Evolutionary conservation across 1,140 invertebrate genomes (phyloP), one percentile per base, ranked within the genome.

Genomic region (Doryteuthis pealeii): DNA sequence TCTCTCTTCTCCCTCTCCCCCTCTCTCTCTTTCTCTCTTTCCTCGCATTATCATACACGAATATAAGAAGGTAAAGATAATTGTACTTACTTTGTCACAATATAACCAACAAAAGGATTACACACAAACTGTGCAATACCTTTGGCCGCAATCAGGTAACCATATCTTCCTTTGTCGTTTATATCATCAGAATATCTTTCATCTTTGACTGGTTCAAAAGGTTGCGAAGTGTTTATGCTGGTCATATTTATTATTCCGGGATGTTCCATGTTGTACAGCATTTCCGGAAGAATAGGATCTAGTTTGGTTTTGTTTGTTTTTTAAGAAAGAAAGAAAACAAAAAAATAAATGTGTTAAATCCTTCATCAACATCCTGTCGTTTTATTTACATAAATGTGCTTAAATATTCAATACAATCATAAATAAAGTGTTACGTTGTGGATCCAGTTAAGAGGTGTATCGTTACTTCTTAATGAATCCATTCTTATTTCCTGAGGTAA

Each of bases 91-190:
- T 40, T 45, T 49, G 70, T 49, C 1, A 54, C 49, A 40, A 71
- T 30, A 26, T 49, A 40, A 30, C 70, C 70, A 30, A 71, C 28
- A 40, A 71, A 54, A n/a, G 70, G 70, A 31, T 71, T 71, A 30
- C 70, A 71, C 22, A 71, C 70, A 49, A 71, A 71, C 70, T 71
- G 70, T 15, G 70, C 70, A 26, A 40, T 40, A n/a, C 70, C 70
- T 49, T 71, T 71, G 26, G 70, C 35, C 2, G 70, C 70, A 31
- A 71, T 54, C 70, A 71, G 28, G 70, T 71, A 71, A 14, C 70
- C 70, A 54, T 49, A 71, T 1, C 49, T 15, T 1, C 70, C 70
- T 2, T 40, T 28, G 49, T 71, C 26, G 26, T 71, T 71, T 30
- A 71, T 45, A 14, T 71, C 70, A n/a, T 45, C 2, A 18, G 10